Percentiles rank a stretch among this genome's conserved stretches.
Conservation (phyloP, 2,113 vertebrate genomes). For the Trinectes maculatus region DNA sequence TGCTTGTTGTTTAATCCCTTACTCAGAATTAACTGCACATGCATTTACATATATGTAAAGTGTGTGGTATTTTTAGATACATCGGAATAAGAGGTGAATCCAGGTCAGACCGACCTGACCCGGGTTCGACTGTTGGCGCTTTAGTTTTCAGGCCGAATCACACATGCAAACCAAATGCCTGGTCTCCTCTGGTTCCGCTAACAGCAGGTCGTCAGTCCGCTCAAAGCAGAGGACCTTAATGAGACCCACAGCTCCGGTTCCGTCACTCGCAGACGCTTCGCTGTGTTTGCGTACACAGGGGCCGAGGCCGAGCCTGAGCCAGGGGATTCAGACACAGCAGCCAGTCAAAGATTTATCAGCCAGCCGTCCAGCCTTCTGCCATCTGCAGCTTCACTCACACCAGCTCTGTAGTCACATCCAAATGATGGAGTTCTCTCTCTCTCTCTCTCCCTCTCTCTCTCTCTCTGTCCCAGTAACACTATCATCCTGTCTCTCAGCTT, state of each 20-base stretch:
- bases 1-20: constrained; percentile 32
- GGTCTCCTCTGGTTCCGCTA: constrained; percentile 30
- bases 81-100: constrained; percentile 37
- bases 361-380: constrained; percentile 67
- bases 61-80: constrained; percentile 13
- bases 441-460: constrained; percentile 15
- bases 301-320: constrained; percentile 53
- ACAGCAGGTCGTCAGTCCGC: constrained; percentile 51
- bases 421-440: constrained; percentile 56
- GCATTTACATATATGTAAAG: no score
- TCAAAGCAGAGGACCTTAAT: constrained; percentile 55
- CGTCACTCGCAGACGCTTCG: constrained; percentile 36
- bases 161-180: constrained; percentile 16
- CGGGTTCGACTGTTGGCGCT: neutral
- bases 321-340: constrained; percentile 67
- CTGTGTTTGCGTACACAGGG: constrained; percentile 40
- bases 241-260: constrained; percentile 47
- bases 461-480: constrained; percentile 23
- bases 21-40: no score
- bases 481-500: constrained; percentile 40
- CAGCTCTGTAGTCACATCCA: constrained; percentile 53
- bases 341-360: constrained; percentile 79
- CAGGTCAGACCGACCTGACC: constrained; percentile 36
- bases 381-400: constrained; percentile 63
- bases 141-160: constrained; percentile 38